These are phyloP conservation scores for Cisticola juncidis DNA, from an alignment of 2,113 vertebrate species.

Conservation along the genomic window DNA sequence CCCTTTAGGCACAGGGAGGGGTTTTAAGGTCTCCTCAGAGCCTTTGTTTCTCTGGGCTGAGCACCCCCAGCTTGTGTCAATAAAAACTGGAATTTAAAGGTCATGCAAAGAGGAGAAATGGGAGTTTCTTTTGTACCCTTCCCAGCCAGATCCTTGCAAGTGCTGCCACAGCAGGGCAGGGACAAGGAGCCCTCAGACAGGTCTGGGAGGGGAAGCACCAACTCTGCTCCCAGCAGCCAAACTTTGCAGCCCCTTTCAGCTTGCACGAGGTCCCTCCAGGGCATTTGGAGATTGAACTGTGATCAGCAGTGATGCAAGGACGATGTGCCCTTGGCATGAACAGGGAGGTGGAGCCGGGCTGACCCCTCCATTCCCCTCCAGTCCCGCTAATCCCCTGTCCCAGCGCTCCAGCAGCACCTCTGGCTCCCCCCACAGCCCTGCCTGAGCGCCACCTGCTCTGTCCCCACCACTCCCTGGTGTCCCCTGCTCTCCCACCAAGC, in stretches of 20 bases:
- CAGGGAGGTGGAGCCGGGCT: not conserved
- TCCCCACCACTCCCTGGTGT: not conserved
- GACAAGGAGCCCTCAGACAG: not conserved
- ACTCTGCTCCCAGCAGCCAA: not conserved
- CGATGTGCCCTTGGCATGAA: not conserved
- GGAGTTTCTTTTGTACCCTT: not conserved
- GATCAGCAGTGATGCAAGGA: not conserved
- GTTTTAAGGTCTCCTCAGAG: not conserved
- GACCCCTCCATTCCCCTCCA: accelerated
- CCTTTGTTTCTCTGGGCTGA: accelerated
- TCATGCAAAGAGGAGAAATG: not conserved
- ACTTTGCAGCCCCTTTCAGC: not conserved
- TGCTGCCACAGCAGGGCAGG: not conserved
- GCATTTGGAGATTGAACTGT: not conserved
- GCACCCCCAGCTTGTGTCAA: not conserved
- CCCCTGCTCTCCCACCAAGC: not conserved
- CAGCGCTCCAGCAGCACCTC: not conserved
- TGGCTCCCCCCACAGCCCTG: accelerated
- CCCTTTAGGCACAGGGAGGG: not conserved
- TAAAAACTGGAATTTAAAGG: not conserved
- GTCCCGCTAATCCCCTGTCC: not conserved
- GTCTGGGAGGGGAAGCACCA: not conserved
- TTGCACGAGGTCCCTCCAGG: not conserved
- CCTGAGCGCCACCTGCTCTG: not conserved
- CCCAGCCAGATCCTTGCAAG: not conserved